phyloP scores from a whole-genome alignment of 2,797 vertebrate species.

The Poliocrania exsul region DNA sequence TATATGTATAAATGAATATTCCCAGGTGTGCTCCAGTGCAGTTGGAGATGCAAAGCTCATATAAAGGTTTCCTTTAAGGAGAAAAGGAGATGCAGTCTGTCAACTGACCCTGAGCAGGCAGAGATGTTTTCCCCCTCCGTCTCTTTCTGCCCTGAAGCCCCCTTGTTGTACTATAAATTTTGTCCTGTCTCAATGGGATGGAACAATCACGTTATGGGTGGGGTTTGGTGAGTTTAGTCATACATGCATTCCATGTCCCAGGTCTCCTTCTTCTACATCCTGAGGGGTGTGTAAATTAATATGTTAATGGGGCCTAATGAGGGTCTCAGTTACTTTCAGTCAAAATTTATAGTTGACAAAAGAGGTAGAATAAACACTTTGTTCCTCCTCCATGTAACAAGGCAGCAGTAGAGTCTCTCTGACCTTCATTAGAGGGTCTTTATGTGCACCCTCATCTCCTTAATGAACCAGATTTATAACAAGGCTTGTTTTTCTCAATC shows the following conservation, averaged over 20 bases:
- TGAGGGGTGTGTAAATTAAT: not conserved
- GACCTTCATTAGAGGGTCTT: not conserved
- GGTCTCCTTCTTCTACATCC: not conserved
- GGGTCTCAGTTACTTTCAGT: not conserved
- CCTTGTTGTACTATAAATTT: not conserved
- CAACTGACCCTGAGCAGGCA: not conserved
- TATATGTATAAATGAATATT: not conserved
- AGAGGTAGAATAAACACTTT: not conserved
- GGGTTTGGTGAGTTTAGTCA: not conserved
- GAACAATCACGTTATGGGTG: not conserved
- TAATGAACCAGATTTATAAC: not conserved
- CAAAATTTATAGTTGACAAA: not conserved
- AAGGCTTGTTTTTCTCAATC: not conserved
- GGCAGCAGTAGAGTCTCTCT: not conserved
- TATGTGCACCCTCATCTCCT: not conserved
- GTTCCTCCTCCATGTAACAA: not conserved
- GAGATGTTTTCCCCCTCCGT: not conserved
- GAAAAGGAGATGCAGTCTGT: not conserved
- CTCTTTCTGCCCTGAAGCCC: not conserved
- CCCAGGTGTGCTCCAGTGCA: not conserved
- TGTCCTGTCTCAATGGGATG: not conserved
- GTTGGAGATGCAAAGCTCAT: not conserved
- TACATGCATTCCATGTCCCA: not conserved
- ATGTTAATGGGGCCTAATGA: not conserved
- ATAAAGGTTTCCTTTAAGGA: not conserved